These are phyloP conservation scores for Lethenteron camtschaticum DNA, from an alignment of 2,113 vertebrate species.

Conservation along the genomic window DNA sequence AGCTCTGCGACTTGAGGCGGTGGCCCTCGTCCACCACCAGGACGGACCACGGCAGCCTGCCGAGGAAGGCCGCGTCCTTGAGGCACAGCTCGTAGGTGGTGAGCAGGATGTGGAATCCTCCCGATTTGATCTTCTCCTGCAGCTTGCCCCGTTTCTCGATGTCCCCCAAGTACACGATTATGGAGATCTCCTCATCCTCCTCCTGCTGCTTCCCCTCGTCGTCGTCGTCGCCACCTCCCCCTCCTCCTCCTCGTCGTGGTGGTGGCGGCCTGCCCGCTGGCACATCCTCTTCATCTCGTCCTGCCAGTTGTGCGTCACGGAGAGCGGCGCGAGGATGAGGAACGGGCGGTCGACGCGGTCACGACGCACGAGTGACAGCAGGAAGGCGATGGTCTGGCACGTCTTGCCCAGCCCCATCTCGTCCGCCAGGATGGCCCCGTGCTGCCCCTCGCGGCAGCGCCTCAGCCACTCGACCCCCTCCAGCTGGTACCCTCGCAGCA, in stretches of 20 bases:
- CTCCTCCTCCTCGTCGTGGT: no score
- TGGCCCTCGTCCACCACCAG: conserved; percentile 81
- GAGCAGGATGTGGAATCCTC: conserved; percentile 33
- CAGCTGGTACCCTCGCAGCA: conserved; percentile 43
- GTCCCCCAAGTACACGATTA: conserved; percentile 38
- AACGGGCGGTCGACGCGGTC: conserved; percentile 30
- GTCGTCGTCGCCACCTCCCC: no score
- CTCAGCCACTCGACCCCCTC: conserved; percentile 55
- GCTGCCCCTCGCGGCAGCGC: conserved; percentile 28
- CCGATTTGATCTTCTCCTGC: conserved; percentile 21
- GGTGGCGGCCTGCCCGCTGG: no score
- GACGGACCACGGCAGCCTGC: conserved; percentile 30
- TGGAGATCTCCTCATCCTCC: conserved; percentile 17
- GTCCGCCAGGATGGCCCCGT: conserved; percentile 63
- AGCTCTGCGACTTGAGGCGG: conserved; percentile 59
- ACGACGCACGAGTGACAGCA: conserved; percentile 38
- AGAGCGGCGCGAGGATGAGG: conserved; percentile 59
- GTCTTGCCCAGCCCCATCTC: conserved; percentile 94
- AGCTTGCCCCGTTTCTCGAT: conserved; percentile 39
- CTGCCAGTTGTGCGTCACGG: conserved; percentile 62
- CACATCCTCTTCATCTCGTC: conserved; percentile 35
- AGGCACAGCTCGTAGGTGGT: conserved; percentile 74
- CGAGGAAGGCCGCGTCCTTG: conserved; percentile 48
- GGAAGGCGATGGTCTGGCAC: conserved; percentile 62
- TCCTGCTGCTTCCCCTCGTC: no score